phyloP scores from a whole-genome alignment of 2,797 vertebrate species.

The Sebastes nivosus region DNA sequence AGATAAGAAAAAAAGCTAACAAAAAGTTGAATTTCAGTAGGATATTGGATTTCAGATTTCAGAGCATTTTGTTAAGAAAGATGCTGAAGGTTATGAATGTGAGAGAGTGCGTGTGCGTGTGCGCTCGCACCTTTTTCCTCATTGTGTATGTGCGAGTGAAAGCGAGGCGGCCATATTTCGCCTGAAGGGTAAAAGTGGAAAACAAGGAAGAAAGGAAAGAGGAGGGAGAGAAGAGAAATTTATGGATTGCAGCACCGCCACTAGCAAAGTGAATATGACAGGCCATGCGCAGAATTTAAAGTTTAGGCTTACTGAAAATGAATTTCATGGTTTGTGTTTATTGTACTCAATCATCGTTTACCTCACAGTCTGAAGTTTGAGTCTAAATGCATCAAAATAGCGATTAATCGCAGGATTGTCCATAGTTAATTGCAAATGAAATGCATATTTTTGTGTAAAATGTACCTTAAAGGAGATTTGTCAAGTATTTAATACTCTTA shows the following conservation, averaged over 20 bases:
- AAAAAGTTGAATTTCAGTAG: conserved; percentile 15
- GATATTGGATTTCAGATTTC: conserved; percentile 58
- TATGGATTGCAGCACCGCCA: neutral
- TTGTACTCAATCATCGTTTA: neutral
- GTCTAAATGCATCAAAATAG: neutral
- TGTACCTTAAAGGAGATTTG: too few relatives aligned
- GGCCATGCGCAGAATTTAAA: neutral
- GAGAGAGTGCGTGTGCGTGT: neutral
- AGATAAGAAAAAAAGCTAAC: conserved; percentile 7
- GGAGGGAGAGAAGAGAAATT: neutral
- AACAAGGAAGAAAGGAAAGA: conserved; percentile 1
- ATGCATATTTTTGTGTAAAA: too few relatives aligned
- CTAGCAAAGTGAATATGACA: conserved; percentile 4
- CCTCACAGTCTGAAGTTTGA: neutral
- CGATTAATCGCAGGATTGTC: too few relatives aligned
- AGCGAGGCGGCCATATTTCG: neutral
- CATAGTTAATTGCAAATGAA: too few relatives aligned
- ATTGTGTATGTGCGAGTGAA: neutral
- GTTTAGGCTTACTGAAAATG: neutral
- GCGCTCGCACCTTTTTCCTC: neutral
- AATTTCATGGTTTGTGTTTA: neutral
- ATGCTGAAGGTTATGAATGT: conserved; percentile 29
- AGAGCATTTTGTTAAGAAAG: conserved; percentile 29
- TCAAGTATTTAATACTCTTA: too few relatives aligned
- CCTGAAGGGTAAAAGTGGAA: conserved; percentile 4